A percentile compares a stretch with the other conserved stretches of the same genome.
phyloP scores from a whole-genome alignment of 2,797 vertebrate species.

The Argya squamiceps region DNA sequence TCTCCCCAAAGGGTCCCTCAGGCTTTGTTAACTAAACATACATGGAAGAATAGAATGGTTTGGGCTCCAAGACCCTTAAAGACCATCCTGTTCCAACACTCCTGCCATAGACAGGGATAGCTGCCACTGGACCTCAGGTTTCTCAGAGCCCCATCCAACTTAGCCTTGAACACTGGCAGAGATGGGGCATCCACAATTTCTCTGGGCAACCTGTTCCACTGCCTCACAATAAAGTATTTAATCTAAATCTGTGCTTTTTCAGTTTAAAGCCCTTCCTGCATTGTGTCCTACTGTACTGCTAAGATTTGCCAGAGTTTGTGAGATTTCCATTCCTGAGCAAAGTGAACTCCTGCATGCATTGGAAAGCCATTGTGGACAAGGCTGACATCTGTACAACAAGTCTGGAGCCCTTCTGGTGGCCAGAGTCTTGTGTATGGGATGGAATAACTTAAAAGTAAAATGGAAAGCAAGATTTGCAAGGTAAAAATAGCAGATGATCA shows the following conservation, averaged over 20 bases:
- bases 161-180: background rate
- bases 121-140: background rate
- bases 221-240: background rate
- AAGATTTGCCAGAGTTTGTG: background rate
- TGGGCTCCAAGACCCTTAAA: background rate
- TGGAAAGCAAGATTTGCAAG: background rate
- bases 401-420: background rate
- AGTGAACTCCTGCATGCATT: background rate
- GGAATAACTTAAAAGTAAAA: background rate
- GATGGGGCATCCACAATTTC: background rate
- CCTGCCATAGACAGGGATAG: background rate
- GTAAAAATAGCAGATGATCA: background rate
- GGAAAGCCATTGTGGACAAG: background rate
- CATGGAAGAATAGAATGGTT: background rate
- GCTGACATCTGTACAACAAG: background rate
- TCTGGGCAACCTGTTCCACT: background rate
- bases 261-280: background rate
- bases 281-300: background rate
- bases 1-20: background rate
- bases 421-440: background rate
- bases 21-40: background rate
- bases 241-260: rapidly evolving
- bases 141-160: background rate
- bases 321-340: background rate
- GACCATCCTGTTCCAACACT: background rate